phyloP scores from a whole-genome alignment of 1,140 invertebrate species.

The Drosophila sproati region DNA sequence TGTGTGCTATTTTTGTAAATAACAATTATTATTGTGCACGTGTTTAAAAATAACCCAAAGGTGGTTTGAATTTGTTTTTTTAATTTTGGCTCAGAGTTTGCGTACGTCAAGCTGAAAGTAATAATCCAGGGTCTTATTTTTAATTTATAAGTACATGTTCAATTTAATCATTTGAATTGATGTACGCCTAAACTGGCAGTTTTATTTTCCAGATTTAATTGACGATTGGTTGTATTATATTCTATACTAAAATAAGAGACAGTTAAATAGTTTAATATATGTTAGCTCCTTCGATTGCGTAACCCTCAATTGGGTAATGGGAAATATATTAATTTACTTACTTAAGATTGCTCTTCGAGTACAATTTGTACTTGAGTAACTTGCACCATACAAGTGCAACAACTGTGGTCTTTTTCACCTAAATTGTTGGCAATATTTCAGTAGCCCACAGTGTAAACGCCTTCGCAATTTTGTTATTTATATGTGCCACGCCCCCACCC shows the following conservation, averaged over 20 bases:
- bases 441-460: constrained; percentile 13
- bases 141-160: too few relatives aligned
- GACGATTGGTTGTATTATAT: too few relatives aligned
- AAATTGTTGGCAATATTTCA: constrained; percentile 53
- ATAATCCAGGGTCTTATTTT: too few relatives aligned
- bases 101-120: too few relatives aligned
- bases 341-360: not conserved
- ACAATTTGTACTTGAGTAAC: not conserved
- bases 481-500: constrained; percentile 45
- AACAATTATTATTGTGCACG: not conserved
- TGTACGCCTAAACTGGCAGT: too few relatives aligned
- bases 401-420: not conserved
- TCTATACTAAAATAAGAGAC: too few relatives aligned
- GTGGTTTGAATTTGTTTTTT: not conserved
- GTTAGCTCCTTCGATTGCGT: not conserved
- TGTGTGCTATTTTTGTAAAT: not conserved
- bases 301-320: constrained; percentile 3
- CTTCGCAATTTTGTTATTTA: constrained; percentile 43
- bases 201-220: too few relatives aligned
- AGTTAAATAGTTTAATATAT: not conserved
- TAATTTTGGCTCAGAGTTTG: not conserved
- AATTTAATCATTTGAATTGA: too few relatives aligned
- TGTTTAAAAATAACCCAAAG: not conserved
- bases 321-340: not conserved
- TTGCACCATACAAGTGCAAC: not conserved